Percentiles rank a stretch among this genome's conserved stretches.
Evolutionary conservation across 2,797 vertebrate genomes (phyloP).

Genomic region (Gymnopithys bicolor): DNA sequence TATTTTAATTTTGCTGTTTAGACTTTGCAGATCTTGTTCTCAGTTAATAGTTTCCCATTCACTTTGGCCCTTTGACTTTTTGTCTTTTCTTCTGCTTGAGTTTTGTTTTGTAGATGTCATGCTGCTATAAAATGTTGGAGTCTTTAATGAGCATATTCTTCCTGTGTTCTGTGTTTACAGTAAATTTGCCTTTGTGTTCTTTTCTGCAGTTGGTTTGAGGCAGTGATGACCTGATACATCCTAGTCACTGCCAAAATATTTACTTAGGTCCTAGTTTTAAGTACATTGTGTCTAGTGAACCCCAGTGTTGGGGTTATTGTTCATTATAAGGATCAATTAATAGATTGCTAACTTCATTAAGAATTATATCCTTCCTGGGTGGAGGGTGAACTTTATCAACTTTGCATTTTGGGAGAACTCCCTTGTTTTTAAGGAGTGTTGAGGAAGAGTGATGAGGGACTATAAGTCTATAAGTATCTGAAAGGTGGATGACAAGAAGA

Average conservation of each 20-base stretch:
- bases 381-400: neutral
- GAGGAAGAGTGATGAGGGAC: neutral
- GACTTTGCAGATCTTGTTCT: neutral
- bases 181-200: neutral
- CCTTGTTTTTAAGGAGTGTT: neutral
- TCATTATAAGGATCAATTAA: neutral
- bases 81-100: conserved; percentile 20
- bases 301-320: neutral
- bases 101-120: neutral
- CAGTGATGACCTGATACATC: neutral
- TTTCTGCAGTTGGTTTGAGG: neutral
- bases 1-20: neutral
- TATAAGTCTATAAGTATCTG: too few relatives aligned
- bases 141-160: neutral
- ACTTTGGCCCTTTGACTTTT: conserved; percentile 61
- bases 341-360: neutral
- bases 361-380: neutral
- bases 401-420: neutral
- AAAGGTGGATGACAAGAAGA: neutral
- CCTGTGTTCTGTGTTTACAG: neutral
- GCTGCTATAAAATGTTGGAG: neutral
- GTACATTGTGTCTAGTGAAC: neutral
- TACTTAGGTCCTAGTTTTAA: neutral
- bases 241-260: neutral
- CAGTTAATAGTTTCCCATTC: conserved; percentile 14